phyloP scores from a whole-genome alignment of 2,113 vertebrate species.

The Sapayoa aenigma region DNA sequence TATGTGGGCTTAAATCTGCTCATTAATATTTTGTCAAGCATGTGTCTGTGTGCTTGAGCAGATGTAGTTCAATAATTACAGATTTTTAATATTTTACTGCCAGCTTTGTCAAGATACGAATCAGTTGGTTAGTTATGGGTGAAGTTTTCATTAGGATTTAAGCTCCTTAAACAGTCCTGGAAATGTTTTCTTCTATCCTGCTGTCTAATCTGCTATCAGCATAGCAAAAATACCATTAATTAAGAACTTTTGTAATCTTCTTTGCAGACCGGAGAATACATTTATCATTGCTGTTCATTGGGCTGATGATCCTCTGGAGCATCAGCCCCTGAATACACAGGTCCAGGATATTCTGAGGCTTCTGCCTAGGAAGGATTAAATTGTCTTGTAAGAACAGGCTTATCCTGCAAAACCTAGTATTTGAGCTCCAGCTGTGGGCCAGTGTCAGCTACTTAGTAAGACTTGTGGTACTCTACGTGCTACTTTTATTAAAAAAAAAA shows the following conservation, averaged over 20 bases:
- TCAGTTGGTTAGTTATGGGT: neutral
- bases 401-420: neutral
- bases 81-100: neutral
- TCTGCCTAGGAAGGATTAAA: neutral
- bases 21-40: neutral
- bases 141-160: conserved; percentile 30
- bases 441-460: neutral
- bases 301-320: neutral
- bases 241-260: neutral
- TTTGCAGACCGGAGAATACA: neutral
- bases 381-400: neutral
- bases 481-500: neutral
- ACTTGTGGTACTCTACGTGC: neutral
- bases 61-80: neutral
- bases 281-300: neutral
- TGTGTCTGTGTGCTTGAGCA: neutral
- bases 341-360: rapidly evolving
- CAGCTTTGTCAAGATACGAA: neutral
- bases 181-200: neutral
- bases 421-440: neutral
- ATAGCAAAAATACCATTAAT: conserved; percentile 12
- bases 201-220: conserved; percentile 30
- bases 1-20: neutral
- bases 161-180: neutral
- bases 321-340: neutral